Conservation (phyloP, 2,888 invertebrate species). For the Torymus texanus region DNA sequence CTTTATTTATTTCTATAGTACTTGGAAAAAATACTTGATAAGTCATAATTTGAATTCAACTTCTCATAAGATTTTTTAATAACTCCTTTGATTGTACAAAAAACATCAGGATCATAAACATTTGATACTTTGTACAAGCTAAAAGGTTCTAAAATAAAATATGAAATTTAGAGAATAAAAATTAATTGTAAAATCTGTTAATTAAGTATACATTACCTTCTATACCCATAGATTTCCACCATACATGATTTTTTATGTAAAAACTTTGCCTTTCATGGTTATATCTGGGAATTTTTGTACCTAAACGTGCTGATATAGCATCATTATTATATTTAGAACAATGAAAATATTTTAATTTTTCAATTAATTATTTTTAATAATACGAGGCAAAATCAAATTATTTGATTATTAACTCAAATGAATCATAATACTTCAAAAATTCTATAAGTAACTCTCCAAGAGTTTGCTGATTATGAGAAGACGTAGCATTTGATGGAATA, state of each 20-base stretch:
- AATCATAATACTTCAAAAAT: slow-evolving; percentile 12
- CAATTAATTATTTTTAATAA: not conserved
- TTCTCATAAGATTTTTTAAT: not conserved
- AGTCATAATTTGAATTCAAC: not conserved
- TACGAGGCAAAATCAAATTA: not conserved
- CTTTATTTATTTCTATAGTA: too few relatives aligned
- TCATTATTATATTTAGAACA: not conserved
- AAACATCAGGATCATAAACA: too few relatives aligned
- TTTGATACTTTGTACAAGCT: too few relatives aligned
- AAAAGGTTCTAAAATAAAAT: not conserved
- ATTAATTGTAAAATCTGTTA: not conserved
- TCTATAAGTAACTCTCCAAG: not conserved
- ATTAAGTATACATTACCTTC: not conserved
- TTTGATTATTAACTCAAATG: not conserved
- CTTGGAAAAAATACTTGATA: not conserved
- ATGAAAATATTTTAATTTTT: not conserved
- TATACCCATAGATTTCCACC: not conserved
- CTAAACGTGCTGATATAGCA: not conserved
- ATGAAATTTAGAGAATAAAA: not conserved
- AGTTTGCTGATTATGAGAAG: too few relatives aligned
- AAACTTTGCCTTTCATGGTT: too few relatives aligned
- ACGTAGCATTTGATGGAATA: too few relatives aligned
- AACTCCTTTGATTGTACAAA: not conserved
- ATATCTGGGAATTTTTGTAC: not conserved
- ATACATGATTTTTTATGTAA: not conserved